A percentile compares a stretch with the other conserved stretches of the same genome.
These are phyloP conservation scores for Nannoperca australis DNA, from an alignment of 2,797 vertebrate genomes.

Conservation along the genomic window DNA sequence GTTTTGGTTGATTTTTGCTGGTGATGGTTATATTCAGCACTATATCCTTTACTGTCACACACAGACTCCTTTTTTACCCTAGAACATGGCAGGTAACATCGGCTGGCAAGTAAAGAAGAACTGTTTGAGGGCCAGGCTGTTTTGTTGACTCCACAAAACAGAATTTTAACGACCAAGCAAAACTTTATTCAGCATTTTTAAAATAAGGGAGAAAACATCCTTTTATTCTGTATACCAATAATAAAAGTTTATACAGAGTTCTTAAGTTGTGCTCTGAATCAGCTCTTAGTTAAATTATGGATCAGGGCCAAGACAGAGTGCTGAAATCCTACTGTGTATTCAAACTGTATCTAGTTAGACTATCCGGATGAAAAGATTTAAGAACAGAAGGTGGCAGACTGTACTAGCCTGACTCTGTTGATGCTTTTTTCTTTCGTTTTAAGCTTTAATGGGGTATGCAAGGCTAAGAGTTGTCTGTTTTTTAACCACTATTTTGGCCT, in stretches of 20 bases:
- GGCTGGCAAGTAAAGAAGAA: constrained; percentile 24
- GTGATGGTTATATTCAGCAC: constrained; percentile 47
- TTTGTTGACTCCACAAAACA: constrained; percentile 60
- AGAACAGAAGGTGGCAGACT: constrained; percentile 11
- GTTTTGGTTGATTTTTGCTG: constrained; percentile 41
- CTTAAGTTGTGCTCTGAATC: constrained; percentile 52
- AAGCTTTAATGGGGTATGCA: neutral
- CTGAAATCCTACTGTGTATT: constrained; percentile 40
- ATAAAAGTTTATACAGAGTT: constrained; percentile 54
- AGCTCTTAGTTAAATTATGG: constrained; percentile 62
- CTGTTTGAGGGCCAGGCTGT: constrained; percentile 16
- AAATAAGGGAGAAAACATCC: constrained; percentile 39
- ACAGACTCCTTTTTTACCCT: neutral
- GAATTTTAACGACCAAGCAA: constrained; percentile 54
- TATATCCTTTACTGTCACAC: constrained; percentile 25
- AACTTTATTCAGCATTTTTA: constrained; percentile 58
- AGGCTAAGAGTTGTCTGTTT: neutral
- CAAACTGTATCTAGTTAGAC: constrained; percentile 34
- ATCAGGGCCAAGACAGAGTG: constrained; percentile 44
- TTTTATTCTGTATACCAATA: constrained; percentile 42
- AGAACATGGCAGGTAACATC: constrained; percentile 16
- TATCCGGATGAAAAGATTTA: constrained; percentile 16
- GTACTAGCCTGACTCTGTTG: neutral
- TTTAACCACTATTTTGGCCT: neutral
- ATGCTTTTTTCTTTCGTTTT: neutral